phyloP scores from a whole-genome alignment of 2,888 invertebrate genomes.

The Ophion costatus region DNA sequence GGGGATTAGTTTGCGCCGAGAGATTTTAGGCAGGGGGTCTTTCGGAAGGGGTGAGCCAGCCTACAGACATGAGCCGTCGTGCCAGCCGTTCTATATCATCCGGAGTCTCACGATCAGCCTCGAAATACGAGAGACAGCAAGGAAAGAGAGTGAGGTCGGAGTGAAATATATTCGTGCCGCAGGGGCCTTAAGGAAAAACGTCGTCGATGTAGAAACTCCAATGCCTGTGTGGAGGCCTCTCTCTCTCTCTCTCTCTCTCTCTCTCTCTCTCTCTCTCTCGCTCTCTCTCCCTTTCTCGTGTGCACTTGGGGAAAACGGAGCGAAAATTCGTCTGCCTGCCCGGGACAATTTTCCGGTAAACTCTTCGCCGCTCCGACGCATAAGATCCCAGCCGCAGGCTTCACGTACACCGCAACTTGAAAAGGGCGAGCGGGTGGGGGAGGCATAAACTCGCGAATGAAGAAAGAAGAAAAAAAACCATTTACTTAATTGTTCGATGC shows the following conservation, averaged over 20 bases:
- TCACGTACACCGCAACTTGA: constrained; percentile 16
- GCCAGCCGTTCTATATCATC: constrained; percentile 30
- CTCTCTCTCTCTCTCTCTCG: constrained; percentile 4
- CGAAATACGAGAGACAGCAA: constrained; percentile 12
- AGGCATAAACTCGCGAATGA: constrained; percentile 30
- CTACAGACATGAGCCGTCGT: constrained; percentile 2
- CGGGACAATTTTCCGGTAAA: constrained; percentile 63
- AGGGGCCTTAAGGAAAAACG: constrained; percentile 45
- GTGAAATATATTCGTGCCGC: constrained; percentile 62
- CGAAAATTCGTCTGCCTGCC: constrained; percentile 53
- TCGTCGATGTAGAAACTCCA: constrained; percentile 14
- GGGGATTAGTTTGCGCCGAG: not conserved
- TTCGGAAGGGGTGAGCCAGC: not conserved
- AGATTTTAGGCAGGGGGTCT: not conserved
- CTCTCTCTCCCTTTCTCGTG: constrained; percentile 2
- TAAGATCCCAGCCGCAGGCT: constrained; percentile 52
- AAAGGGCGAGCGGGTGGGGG: not conserved
- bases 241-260: constrained; percentile 3
- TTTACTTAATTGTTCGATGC: not conserved
- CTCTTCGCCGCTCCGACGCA: constrained; percentile 48
- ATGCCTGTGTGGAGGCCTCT: not conserved
- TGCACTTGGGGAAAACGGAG: constrained; percentile 35
- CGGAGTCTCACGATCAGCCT: constrained; percentile 51
- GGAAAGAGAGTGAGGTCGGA: constrained; percentile 42
- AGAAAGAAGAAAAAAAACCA: constrained; percentile 15